phyloP scores from a whole-genome alignment of 1,140 invertebrate genomes.

The Hypothenemus hampei region DNA sequence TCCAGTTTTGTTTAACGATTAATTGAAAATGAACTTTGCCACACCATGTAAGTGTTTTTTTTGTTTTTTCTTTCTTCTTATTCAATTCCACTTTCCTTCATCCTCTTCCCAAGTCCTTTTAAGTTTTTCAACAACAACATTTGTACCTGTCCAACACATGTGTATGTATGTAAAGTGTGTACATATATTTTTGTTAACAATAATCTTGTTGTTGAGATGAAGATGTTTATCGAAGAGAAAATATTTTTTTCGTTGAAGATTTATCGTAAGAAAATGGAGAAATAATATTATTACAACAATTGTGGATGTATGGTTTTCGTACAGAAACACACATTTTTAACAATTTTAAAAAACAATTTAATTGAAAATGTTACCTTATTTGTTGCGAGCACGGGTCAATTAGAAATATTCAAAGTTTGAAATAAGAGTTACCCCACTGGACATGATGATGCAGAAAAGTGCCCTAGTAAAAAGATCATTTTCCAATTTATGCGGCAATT shows the following conservation, averaged over 20 bases:
- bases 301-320: neutral
- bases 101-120: neutral
- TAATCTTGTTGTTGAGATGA: constrained; percentile 5
- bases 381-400: no score
- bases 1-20: constrained; percentile 11
- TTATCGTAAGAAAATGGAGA: constrained; percentile 1
- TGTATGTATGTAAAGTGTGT: no score
- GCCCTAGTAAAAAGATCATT: no score
- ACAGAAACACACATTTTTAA: no score
- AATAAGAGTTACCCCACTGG: no score
- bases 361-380: no score
- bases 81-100: neutral
- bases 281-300: neutral
- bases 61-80: neutral
- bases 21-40: constrained; percentile 24
- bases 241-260: neutral
- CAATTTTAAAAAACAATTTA: no score
- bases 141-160: constrained; percentile 24
- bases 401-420: no score
- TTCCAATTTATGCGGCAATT: no score
- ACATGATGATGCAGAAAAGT: no score
- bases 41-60: constrained; percentile 8
- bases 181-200: constrained; percentile 21
- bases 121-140: constrained; percentile 4
- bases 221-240: neutral